Evolutionary conservation across 2,797 vertebrate genomes (phyloP), one percentile per base, ranked within the genome.

Genomic region (Anas bernieri): DNA sequence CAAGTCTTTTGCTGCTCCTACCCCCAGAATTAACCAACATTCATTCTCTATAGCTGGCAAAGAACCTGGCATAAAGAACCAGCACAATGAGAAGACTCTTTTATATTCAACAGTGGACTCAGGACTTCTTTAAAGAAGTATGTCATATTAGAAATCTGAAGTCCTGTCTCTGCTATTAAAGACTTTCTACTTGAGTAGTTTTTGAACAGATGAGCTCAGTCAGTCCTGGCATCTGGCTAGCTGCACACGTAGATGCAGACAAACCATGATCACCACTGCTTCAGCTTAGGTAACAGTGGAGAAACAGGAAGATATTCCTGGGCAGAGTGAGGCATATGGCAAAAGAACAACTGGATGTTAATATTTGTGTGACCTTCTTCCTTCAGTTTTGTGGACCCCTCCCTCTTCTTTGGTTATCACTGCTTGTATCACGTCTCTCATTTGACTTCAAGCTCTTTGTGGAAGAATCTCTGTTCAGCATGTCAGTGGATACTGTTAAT

Each of bases 261-360:
- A 85, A 92, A 75, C 18, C 7, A 25, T 78, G 45, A 64, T 80
- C 54, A 89, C 48, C 61, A 6, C 35, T 82, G 59, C 76, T 88
- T 95, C 70, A 84, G 35, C 48, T 80, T 93, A 80, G 41, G 8
- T 87, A 77, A 39, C 45, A 79, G 58, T 50, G 92, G 94, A 81
- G 93, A 81, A 94, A 25, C 59, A 68, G 35, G 21, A 73, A 73
- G 55, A 22, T 89, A 41, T 78, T 86, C 85, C 69, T 91, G 77
- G 41, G 54, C 46, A 5, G 9, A 84, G 35, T 58, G 77, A 81
- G 76, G 26, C 41, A 43, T 58, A 45, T 84, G 67, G 76, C 77
- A 62, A 73, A 88, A 88, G 63, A 84, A 35, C 37, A 59, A 15
- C 35, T 64, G 33, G 30, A 8, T 62, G 14, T 69, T 79, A 5